Percentiles rank a stretch among this genome's conserved stretches.
Conservation (phyloP, 2,113 vertebrate genomes). For the Dasypus novemcinctus region DNA sequence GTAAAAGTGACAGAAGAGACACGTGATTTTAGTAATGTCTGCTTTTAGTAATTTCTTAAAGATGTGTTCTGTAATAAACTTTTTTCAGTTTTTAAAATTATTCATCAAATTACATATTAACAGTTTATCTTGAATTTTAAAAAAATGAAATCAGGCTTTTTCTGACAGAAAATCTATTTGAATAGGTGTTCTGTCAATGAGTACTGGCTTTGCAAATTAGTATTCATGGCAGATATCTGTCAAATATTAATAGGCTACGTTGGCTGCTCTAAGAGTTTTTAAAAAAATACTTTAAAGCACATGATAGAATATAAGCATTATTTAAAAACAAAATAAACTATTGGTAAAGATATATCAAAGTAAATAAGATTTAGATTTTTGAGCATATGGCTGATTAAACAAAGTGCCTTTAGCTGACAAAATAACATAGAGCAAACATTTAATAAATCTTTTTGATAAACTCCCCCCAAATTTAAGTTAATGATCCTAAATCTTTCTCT, state of each 20-base stretch:
- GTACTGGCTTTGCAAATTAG: background rate
- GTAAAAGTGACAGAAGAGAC: too few relatives aligned
- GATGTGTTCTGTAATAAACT: background rate
- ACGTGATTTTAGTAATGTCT: background rate
- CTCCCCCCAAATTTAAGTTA: background rate
- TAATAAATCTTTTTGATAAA: background rate
- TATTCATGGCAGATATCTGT: background rate
- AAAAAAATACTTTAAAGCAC: background rate
- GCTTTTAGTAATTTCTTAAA: background rate
- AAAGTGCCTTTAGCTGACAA: background rate
- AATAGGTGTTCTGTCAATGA: background rate
- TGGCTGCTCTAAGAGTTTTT: background rate
- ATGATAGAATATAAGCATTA: background rate
- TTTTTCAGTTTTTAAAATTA: constrained; percentile 25
- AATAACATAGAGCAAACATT: background rate
- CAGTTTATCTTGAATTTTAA: background rate
- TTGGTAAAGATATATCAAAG: background rate
- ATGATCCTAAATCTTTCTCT: background rate
- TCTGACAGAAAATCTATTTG: background rate
- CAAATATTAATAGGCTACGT: too few relatives aligned
- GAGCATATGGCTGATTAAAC: too few relatives aligned
- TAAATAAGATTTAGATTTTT: background rate
- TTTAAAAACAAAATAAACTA: background rate
- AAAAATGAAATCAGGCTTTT: background rate
- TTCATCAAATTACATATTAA: background rate